Base-by-base conservation (phyloP, 2,797 vertebrate genomes). In the Enoplosus armatus region DNA sequence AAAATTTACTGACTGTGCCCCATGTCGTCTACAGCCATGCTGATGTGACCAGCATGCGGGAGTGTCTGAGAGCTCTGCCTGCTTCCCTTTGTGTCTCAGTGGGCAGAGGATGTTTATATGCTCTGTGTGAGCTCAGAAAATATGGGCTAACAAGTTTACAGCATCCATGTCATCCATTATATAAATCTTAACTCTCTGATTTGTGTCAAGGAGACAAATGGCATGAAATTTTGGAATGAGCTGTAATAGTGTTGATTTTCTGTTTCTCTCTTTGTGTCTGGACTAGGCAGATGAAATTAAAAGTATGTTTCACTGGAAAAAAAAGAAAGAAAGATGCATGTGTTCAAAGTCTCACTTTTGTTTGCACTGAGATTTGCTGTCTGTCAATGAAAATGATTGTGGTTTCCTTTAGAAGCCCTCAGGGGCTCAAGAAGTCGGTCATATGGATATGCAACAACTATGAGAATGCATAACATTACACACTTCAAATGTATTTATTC, bases 201-300 rank as follows among this genome's bases (percentile, higher is more conserved):
- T 97, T 98, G 95, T 97, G 98, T 99, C 97, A 94, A 96, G 90
- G 97, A 98, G 98, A 99, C 96, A 96, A 98, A 99, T 99, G 96
- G 93, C 95, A 88, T 89, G 79, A 90, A 92, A 91, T 90, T 90
- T 87, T 90, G 91, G 92, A 96, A 94, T 95, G 93, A 94, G 95
- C 93, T 94, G 94, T 95, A 95, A 95, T 95, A 95, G 94, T 95
- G 91, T 94, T 95, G 95, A 95, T 93, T 93, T 94, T 95, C 83
- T 90, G 90, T 92, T 92, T 84, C 90, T 91, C 16, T 74, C n/a
- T 92, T 35, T 59, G 73, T 82, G 50, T 73, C 29, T 27, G 24
- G 24, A 63, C 50, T 47, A 41, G 22, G 66, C 54, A 41, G 33
- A 61, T 51, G 15, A 65, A 77, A 70, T 27, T 26, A 35, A 81